Evolutionary conservation across 2,113 vertebrate species (phyloP).

Genomic region (Tyto alba): DNA sequence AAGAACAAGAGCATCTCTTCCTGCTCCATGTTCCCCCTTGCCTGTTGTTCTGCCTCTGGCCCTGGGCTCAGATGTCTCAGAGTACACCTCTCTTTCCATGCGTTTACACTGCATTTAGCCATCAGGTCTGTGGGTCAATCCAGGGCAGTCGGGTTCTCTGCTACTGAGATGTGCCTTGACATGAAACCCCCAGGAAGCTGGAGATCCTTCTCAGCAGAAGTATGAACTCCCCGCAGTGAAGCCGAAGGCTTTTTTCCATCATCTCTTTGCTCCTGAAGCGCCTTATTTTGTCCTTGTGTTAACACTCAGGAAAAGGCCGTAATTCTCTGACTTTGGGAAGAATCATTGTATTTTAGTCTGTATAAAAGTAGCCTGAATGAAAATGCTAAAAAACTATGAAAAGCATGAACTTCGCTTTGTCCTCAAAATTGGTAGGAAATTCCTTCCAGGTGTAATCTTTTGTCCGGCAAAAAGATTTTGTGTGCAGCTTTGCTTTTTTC

Average conservation of each 20-base stretch:
- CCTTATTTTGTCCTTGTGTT: not conserved
- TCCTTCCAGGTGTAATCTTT: not conserved
- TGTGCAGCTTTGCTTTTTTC: not conserved
- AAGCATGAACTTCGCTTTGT: not conserved
- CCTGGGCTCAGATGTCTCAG: not conserved
- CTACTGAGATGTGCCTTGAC: not conserved
- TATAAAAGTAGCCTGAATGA: not conserved
- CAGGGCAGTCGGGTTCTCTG: not conserved
- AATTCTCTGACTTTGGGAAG: not conserved
- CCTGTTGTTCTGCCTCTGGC: not conserved
- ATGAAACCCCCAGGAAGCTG: not conserved
- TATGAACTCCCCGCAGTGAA: not conserved
- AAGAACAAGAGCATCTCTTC: not conserved
- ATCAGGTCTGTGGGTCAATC: not conserved
- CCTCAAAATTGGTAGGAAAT: not conserved
- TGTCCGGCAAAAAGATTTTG: not conserved
- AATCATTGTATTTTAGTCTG: not conserved
- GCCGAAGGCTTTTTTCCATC: not conserved
- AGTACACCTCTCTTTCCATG: not conserved
- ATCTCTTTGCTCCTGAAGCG: not conserved
- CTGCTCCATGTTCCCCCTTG: rapidly evolving
- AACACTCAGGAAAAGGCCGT: not conserved
- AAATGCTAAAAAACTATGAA: not conserved
- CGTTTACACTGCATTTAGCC: not conserved
- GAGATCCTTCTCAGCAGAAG: not conserved